Evolutionary conservation across 2,113 vertebrate genomes (phyloP).

Genomic region (Camelus bactrianus): DNA sequence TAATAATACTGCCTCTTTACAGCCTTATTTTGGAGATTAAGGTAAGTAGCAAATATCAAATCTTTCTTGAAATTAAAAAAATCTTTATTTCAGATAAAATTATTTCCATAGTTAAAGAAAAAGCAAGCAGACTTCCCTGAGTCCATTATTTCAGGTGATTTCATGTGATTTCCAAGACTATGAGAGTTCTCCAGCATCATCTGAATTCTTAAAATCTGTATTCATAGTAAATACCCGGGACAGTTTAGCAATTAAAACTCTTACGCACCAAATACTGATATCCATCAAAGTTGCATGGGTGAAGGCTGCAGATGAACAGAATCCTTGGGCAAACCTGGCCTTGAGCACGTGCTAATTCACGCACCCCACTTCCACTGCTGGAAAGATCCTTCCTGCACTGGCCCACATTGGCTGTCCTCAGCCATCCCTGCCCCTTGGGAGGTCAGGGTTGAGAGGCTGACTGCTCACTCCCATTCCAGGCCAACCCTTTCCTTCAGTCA

Average conservation of each 20-base stretch:
- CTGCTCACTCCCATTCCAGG: neutral
- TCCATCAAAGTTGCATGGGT: neutral
- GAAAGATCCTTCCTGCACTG: too few species aligned
- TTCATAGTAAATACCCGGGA: neutral
- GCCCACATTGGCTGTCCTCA: neutral
- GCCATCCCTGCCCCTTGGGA: neutral
- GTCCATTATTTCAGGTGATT: too few species aligned
- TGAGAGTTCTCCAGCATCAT: too few species aligned
- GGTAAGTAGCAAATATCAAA: neutral
- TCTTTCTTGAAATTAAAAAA: too few species aligned
- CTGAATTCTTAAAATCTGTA: neutral
- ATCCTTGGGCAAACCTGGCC: neutral
- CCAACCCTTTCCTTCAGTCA: neutral
- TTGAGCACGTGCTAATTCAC: neutral
- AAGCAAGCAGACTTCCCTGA: too few species aligned
- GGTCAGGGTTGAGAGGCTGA: too few species aligned
- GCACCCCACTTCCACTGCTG: neutral
- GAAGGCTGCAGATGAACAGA: neutral
- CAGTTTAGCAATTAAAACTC: neutral
- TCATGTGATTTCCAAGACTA: too few species aligned
- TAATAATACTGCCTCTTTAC: neutral
- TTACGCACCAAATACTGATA: neutral
- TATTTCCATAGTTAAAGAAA: too few species aligned
- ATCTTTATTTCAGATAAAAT: too few species aligned
- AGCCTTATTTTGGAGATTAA: neutral